Evolutionary conservation across 2,888 invertebrate species (phyloP).

Genomic region (Ophioninae sp.): DNA sequence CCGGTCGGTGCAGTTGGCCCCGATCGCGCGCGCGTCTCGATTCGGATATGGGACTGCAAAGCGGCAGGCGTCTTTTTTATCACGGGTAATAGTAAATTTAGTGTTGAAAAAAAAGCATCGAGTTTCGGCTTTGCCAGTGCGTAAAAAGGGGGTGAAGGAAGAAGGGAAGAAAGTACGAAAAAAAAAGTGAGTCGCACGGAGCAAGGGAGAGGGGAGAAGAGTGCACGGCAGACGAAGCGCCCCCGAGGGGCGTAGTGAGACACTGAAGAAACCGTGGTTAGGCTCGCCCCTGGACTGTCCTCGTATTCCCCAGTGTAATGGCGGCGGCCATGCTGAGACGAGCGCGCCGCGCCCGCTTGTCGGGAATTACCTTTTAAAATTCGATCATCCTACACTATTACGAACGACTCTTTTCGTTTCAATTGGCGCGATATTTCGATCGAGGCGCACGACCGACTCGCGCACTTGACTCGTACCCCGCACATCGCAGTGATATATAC

Average conservation of each 20-base stretch:
- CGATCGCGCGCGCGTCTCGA: slow-evolving; percentile 29
- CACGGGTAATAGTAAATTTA: slow-evolving; percentile 50
- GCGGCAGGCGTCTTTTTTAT: slow-evolving; percentile 2
- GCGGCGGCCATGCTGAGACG: slow-evolving; percentile 78
- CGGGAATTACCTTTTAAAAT: slow-evolving; percentile 70
- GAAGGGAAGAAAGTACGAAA: slow-evolving; percentile 1
- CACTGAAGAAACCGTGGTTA: slow-evolving; percentile 49
- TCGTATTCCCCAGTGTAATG: slow-evolving; percentile 75
- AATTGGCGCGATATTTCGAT: slow-evolving; percentile 3
- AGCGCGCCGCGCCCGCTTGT: slow-evolving; percentile 78
- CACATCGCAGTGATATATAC: slow-evolving; percentile 15
- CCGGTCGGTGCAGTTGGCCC: background rate
- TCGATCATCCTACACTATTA: slow-evolving; percentile 39
- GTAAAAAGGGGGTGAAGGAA: background rate
- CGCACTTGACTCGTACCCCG: background rate
- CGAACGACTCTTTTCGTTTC: background rate
- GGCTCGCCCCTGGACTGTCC: slow-evolving; percentile 72
- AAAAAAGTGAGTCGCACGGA: background rate
- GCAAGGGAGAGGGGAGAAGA: background rate
- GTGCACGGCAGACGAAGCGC: slow-evolving; percentile 37
- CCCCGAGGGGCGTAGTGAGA: slow-evolving; percentile 40
- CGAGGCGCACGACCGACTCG: slow-evolving; percentile 6
- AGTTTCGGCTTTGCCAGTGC: slow-evolving; percentile 17
- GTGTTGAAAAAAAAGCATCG: slow-evolving; percentile 53
- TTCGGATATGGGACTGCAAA: slow-evolving; percentile 15